Evolutionary conservation across 2,888 invertebrate species (phyloP), one percentile per base, ranked within the genome.

Genomic region (Cantharis nigra): DNA sequence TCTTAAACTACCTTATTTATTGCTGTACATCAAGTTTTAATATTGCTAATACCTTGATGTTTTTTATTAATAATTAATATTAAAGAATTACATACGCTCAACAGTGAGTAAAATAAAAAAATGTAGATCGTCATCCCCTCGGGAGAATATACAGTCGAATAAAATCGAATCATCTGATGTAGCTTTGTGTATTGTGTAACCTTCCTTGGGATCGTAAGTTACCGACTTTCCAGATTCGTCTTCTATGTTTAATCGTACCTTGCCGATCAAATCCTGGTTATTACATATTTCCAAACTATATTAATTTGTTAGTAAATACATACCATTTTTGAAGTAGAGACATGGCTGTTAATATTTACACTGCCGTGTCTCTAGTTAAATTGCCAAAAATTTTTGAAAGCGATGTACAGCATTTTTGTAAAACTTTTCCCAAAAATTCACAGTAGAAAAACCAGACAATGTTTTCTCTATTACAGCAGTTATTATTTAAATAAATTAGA

Each of bases 121-220:
- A 26, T 18, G 65, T n/a, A 70, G 70, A 3, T 13, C 11, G 0
- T 23, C 7, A 10, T 13, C 9, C 3, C 28, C 72, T 63, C 64
- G 70, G 65, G 14, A 30, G 75, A 79, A 79, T 11, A 10, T 1
- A 30, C 79, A 79, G 2, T 72, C 49, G 14, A 70, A 79, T 2
- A 79, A 33, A 23, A 67, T 18, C 3, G 70, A 63, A 26, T 71
- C 71, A 5, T 74, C 75, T 2, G 16, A 14, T 18, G 18, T 70
- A 28, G 67, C 76, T 28, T 81, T 78, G n/a, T 80, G 82, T 28
- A 85, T 78, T 11, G 77, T 76, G 78, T 83, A 85, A 23, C 85
- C 86, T 28, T 20, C 18, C 16, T 77, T 65, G 9, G 79, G 81
- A 71, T 83, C 71, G 71, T 78, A 86, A 4, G 72, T 80, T 67